Percentiles rank a stretch among this genome's conserved stretches.
These are phyloP conservation scores for Apis laboriosa DNA, from an alignment of 1,140 invertebrate species.

Conservation along the genomic window DNA sequence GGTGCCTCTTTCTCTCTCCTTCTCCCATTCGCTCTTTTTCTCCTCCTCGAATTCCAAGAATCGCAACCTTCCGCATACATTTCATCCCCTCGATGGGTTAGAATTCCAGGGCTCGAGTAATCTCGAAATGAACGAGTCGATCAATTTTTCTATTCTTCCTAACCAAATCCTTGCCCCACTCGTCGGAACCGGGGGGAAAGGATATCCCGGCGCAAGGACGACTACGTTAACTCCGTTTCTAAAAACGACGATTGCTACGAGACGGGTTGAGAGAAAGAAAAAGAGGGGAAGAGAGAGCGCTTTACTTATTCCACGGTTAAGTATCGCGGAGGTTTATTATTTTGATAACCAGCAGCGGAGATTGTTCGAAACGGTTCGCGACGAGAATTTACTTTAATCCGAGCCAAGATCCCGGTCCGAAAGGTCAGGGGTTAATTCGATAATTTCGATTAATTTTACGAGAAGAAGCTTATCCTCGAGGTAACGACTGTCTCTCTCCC, in stretches of 20 bases:
- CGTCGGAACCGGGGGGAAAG: too few species aligned
- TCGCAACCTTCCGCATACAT: not conserved
- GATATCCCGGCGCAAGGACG: too few species aligned
- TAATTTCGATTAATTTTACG: constrained; percentile 46
- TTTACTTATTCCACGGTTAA: not conserved
- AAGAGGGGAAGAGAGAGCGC: too few species aligned
- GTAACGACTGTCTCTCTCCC: not conserved
- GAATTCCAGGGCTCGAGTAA: not conserved
- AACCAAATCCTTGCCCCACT: too few species aligned
- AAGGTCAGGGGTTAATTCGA: constrained; percentile 41
- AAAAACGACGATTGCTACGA: not conserved
- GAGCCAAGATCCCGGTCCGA: not conserved
- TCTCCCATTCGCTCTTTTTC: not conserved
- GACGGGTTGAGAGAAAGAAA: not conserved
- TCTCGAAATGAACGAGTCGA: too few species aligned
- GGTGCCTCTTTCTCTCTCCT: not conserved
- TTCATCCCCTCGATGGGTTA: not conserved
- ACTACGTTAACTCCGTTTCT: too few species aligned
- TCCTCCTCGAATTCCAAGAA: not conserved
- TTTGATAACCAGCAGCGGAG: not conserved
- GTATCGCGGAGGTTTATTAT: constrained; percentile 9
- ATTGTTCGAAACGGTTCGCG: not conserved
- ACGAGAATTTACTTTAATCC: constrained; percentile 11
- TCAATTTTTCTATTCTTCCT: too few species aligned
- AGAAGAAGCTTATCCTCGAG: constrained; percentile 24